These are phyloP conservation scores for Leptopilina myrica DNA, from an alignment of 2,888 invertebrate genomes.

Conservation along the genomic window DNA sequence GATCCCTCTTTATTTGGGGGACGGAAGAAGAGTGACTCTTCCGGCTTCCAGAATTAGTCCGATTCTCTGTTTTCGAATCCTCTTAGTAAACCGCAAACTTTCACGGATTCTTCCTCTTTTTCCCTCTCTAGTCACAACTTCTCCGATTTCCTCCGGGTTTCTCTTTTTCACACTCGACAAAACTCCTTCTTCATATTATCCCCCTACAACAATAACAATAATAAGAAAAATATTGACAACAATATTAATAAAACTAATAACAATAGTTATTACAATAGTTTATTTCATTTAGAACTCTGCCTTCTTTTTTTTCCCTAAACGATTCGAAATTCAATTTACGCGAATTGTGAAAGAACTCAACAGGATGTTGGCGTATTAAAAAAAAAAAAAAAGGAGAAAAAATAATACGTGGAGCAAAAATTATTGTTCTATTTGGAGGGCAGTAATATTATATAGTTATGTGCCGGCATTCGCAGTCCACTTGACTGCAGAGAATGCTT, in stretches of 20 bases:
- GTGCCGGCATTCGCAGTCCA: conserved; percentile 19
- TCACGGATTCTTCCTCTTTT: not conserved
- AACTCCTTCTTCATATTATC: too few species aligned
- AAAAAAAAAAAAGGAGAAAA: not conserved
- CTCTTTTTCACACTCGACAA: too few species aligned
- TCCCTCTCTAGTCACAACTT: not conserved
- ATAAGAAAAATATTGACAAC: too few species aligned
- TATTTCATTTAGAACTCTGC: too few species aligned
- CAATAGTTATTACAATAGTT: too few species aligned
- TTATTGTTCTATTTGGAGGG: conserved; percentile 14
- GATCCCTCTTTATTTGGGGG: conserved; percentile 44
- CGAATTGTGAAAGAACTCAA: not conserved
- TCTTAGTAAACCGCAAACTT: conserved; percentile 22
- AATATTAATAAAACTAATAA: too few species aligned
- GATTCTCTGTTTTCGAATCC: conserved; percentile 33
- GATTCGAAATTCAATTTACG: not conserved
- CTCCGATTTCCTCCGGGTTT: conserved; percentile 1
- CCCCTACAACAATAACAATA: too few species aligned
- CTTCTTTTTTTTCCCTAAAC: too few species aligned
- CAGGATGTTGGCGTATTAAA: not conserved
- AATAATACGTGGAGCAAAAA: not conserved
- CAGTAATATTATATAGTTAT: conserved; percentile 10
- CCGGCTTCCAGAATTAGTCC: conserved; percentile 34
- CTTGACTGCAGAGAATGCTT: conserved; percentile 21
- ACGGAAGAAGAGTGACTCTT: conserved; percentile 34